phyloP scores from a whole-genome alignment of 2,113 vertebrate species.

The Dromiciops gliroides region DNA sequence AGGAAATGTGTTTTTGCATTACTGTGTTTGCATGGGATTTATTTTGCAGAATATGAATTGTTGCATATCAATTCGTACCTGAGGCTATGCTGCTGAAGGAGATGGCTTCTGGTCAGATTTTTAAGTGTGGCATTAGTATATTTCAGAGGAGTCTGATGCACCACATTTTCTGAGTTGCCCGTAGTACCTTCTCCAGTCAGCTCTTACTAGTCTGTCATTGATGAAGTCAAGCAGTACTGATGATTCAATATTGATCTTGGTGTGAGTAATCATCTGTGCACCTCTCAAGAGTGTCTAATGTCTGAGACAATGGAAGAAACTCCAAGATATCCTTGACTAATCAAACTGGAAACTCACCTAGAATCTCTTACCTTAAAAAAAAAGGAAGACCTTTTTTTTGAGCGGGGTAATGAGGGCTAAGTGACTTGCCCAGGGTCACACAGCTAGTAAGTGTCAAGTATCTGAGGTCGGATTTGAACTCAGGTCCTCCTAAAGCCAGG shows the following conservation, averaged over 20 bases:
- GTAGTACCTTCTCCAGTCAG: slow-evolving; percentile 67
- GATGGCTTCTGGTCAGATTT: slow-evolving; percentile 77
- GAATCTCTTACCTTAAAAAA: slow-evolving; percentile 70
- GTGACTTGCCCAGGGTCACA: too few relatives aligned
- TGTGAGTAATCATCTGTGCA: slow-evolving; percentile 66
- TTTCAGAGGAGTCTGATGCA: slow-evolving; percentile 75
- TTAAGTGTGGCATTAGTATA: slow-evolving; percentile 53
- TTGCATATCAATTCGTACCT: slow-evolving; percentile 92
- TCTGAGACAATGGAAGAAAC: slow-evolving; percentile 67
- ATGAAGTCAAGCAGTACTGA: slow-evolving; percentile 75
- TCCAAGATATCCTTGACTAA: slow-evolving; percentile 70
- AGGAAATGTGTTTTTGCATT: slow-evolving; percentile 97
- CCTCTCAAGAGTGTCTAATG: slow-evolving; percentile 39
- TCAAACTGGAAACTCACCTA: slow-evolving; percentile 62
- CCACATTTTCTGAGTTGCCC: slow-evolving; percentile 60
- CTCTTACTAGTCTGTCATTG: slow-evolving; percentile 74
- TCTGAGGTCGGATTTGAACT: too few relatives aligned
- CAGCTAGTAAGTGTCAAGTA: too few relatives aligned
- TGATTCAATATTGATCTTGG: slow-evolving; percentile 78
- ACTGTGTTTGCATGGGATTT: slow-evolving; percentile 94
- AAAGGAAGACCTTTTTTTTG: too few relatives aligned
- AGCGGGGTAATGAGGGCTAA: too few relatives aligned
- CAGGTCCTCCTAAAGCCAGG: too few relatives aligned
- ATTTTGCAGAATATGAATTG: slow-evolving; percentile 91
- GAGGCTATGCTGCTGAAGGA: slow-evolving; percentile 88